Conservation (phyloP, 2,797 vertebrate genomes). For the Choloepus didactylus region DNA sequence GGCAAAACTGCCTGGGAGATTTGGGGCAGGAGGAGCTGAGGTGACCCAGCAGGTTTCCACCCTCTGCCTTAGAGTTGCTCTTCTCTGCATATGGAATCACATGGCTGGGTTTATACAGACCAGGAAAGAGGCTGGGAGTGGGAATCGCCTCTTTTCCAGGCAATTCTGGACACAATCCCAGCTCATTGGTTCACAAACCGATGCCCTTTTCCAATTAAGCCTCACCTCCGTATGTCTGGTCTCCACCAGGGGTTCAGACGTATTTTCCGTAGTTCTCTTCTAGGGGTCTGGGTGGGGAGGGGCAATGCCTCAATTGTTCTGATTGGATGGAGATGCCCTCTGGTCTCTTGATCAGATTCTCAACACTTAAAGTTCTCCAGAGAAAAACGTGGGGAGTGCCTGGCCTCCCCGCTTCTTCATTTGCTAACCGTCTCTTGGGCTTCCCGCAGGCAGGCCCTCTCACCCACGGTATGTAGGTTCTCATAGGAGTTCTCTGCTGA, state of each 20-base stretch:
- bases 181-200: not conserved
- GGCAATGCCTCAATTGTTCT: rapidly evolving
- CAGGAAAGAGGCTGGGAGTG: not conserved
- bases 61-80: not conserved
- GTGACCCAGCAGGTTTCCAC: rapidly evolving
- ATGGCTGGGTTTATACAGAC: not conserved
- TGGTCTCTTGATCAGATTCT: not conserved
- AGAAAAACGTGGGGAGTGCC: not conserved
- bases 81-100: not conserved
- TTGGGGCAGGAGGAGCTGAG: too few species aligned
- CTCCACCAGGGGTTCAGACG: rapidly evolving
- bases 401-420: not conserved
- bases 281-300: too few species aligned
- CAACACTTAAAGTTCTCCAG: not conserved
- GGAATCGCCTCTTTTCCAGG: not conserved
- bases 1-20: not conserved
- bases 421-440: not conserved
- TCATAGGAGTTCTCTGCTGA: not conserved
- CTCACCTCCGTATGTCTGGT: not conserved
- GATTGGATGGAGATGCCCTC: not conserved
- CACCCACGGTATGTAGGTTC: not conserved
- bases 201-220: rapidly evolving
- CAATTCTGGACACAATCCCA: not conserved
- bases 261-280: not conserved
- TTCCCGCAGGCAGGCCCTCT: not conserved